Evolutionary conservation across 2,113 vertebrate species (phyloP), one percentile per base, ranked within the genome.

Genomic region (Pelodiscus sinensis): DNA sequence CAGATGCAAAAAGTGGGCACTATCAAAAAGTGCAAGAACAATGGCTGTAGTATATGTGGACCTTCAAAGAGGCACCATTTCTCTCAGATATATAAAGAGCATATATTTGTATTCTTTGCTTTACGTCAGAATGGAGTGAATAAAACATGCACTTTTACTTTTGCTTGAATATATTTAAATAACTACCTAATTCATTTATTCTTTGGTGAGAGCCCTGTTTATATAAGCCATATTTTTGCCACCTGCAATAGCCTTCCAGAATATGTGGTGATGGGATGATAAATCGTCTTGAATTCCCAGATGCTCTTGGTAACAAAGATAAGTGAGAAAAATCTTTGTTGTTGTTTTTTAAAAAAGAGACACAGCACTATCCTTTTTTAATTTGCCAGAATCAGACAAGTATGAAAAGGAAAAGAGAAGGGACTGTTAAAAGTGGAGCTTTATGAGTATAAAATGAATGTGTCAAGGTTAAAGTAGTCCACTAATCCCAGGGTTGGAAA

Each of bases 381-480:
- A 94, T 97, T 68, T 94, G 56, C 86, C 86, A 95, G 90, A 97
- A 94, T 92, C 81, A 93, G 93, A 93, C 68, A 91, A 92, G 81
- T 84, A 93, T 92, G 94, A 96, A 96, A 95, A 94, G 90, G 94
- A 95, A 96, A 93, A 82, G 77, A 90, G 44, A 95, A 95, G 24
- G 56, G 80, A 83, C 88, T 5, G 38, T 96, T 90, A 90, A 85
- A 93, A 89, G 13, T 90, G 73, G 90, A 93, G 92, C 89, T 96
- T 97, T 97, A 90, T 82, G 89, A 96, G 91, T 91, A 52, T 82
- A 94, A 96, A 79, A 97, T 90, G 93, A 93, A 90, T 68, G 84
- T 96, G 96, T 97, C 96, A 98, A 97, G 97, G 98, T 97, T 98
- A 98, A 98, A 98, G 91, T 84, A 94, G 94, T 96, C 93, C 90